These are phyloP conservation scores for Macquaria ambigua DNA, from an alignment of 2,113 vertebrate species.

Conservation along the genomic window DNA sequence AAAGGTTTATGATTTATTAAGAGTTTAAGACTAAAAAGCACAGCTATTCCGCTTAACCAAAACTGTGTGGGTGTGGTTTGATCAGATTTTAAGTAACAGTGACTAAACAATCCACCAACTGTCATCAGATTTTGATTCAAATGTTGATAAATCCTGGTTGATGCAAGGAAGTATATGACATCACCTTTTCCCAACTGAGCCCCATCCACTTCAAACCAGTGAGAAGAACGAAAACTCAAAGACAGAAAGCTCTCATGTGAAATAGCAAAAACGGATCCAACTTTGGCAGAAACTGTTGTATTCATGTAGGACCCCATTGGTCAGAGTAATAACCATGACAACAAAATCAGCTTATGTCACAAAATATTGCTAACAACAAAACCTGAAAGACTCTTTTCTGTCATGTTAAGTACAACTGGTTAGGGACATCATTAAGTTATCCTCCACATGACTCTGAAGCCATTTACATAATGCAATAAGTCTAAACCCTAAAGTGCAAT, in stretches of 20 bases:
- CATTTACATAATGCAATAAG: conserved; percentile 83
- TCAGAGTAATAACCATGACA: background rate
- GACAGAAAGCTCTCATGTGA: no score
- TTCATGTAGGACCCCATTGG: background rate
- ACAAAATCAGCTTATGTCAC: background rate
- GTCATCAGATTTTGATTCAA: background rate
- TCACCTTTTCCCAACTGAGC: background rate
- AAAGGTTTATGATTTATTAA: background rate
- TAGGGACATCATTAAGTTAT: conserved; percentile 77
- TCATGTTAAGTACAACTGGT: conserved; percentile 63
- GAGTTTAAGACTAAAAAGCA: background rate
- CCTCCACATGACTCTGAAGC: conserved; percentile 70
- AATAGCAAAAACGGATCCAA: background rate
- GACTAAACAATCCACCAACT: background rate
- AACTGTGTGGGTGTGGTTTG: background rate
- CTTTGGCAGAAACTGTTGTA: background rate
- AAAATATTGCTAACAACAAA: conserved; percentile 24
- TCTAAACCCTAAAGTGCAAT: conserved; percentile 81
- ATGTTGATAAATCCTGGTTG: background rate
- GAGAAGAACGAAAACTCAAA: background rate
- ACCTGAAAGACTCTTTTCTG: conserved; percentile 50
- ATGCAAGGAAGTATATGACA: background rate
- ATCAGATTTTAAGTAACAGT: background rate
- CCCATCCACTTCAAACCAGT: background rate
- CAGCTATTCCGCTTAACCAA: background rate